Conservation (phyloP, 2,888 invertebrate genomes). For the Hydroisotoma schaefferi region DNA sequence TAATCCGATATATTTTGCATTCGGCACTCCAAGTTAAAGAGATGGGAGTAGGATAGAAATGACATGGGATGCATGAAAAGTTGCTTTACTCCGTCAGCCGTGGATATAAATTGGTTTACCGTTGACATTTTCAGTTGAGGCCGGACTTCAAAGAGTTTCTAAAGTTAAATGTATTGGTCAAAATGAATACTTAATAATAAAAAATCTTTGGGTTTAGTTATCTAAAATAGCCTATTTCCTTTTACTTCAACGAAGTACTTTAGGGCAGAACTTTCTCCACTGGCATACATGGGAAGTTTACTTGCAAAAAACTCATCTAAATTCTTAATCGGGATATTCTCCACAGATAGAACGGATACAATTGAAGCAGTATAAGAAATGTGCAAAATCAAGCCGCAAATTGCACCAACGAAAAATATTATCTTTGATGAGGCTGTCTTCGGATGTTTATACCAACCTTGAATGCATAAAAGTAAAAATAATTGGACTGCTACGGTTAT, state of each 20-base stretch:
- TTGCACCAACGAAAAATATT: constrained; percentile 2
- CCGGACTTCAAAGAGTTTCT: no score
- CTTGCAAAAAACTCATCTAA: constrained; percentile 15
- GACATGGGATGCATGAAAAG: constrained; percentile 11
- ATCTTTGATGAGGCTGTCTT: constrained; percentile 7
- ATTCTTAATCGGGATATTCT: constrained; percentile 18
- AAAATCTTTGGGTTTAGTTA: no score
- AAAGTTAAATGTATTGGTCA: no score
- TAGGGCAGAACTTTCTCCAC: constrained; percentile 11
- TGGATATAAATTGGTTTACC: background rate
- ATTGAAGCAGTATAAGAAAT: constrained; percentile 22
- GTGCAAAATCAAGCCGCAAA: constrained; percentile 9
- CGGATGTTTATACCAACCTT: constrained; percentile 17
- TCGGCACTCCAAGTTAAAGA: constrained; percentile 13
- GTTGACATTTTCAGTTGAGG: no score
- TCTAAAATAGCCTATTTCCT: no score
- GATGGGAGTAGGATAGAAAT: constrained; percentile 16
- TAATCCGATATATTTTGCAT: constrained; percentile 2
- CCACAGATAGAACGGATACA: constrained; percentile 17
- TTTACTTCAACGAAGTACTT: background rate
- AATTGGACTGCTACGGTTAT: no score
- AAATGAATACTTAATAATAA: no score
- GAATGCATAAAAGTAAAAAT: background rate
- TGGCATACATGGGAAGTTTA: constrained; percentile 6
- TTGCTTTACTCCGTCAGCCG: constrained; percentile 1